Evolutionary conservation across 2,888 invertebrate genomes (phyloP), one percentile per base, ranked within the genome.

Genomic region (Caenorhabditis angaria): DNA sequence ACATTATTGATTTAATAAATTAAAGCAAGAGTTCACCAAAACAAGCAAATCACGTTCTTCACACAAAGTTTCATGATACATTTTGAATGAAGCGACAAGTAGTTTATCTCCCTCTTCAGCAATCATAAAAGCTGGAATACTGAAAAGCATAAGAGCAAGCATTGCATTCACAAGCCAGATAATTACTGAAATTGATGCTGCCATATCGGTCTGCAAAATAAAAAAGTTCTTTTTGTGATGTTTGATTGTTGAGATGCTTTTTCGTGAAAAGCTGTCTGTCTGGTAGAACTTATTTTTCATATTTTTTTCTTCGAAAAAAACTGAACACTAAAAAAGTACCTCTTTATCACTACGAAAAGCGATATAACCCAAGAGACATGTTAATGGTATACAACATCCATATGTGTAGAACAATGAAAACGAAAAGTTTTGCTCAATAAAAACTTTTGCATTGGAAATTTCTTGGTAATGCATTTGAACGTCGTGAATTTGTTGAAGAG

Each of bases 31-130:
- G 20, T 22, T n/a, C 20, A 79, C 79, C 77, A 80, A 60, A 50
- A 80, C 78, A 20, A 80, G 58, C 8, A 80, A 53, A 58, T 80
- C 80, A 8, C 80, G 27, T 50, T 78, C 80, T 48, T 80, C 80
- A 29, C 75, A 78, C 3, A 80, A 65, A 12, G 80, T 80, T 57
- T 80, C 78, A 22, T 80, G 80, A 54, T 80, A 80, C 80, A 80
- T 80, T 57, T 76, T 76, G 69, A 80, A 80, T 5, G 75, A 80
- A 1, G 80, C 78, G 0, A 67, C 66, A 12, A 80, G 65, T 0
- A 80, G 61, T 66, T 78, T 78, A 50, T 80, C 78, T 5, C 80
- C 80, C 76, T 80, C 71, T 61, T 80, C 80, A 20, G 76, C 74
- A 55, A 80, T 72, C 76, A 78, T 78, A 51, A 80, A 80, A n/a